phyloP scores from a whole-genome alignment of 2,113 vertebrate genomes.

The Ailurus styani region DNA sequence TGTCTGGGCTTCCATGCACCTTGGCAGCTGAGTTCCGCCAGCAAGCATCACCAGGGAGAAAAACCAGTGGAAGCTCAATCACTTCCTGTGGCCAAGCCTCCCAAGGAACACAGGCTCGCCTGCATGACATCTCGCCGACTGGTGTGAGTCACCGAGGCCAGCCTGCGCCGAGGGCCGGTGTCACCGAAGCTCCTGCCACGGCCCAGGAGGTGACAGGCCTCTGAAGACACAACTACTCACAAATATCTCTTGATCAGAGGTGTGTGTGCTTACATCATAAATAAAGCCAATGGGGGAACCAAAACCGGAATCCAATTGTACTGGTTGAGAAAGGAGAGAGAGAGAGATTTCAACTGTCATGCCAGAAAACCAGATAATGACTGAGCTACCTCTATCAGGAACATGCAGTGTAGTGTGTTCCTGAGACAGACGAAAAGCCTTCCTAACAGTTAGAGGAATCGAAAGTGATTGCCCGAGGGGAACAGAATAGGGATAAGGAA shows the following conservation, averaged over 20 bases:
- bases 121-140: rapidly evolving
- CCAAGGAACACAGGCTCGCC: rapidly evolving
- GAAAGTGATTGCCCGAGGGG: background rate
- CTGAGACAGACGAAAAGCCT: rapidly evolving
- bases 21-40: background rate
- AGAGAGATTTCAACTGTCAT: background rate
- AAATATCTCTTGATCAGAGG: background rate
- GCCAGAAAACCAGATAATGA: background rate
- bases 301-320: background rate
- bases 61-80: rapidly evolving
- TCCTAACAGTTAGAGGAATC: no score
- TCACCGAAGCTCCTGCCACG: rapidly evolving
- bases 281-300: background rate
- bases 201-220: background rate
- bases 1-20: background rate
- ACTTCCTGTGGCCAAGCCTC: background rate
- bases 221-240: background rate
- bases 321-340: background rate
- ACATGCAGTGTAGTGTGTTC: rapidly evolving
- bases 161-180: no score
- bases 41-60: background rate
- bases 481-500: background rate
- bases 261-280: background rate
- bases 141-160: rapidly evolving
- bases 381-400: background rate